Evolutionary conservation across 1,140 invertebrate species (phyloP).

Genomic region (Dryas iulia): DNA sequence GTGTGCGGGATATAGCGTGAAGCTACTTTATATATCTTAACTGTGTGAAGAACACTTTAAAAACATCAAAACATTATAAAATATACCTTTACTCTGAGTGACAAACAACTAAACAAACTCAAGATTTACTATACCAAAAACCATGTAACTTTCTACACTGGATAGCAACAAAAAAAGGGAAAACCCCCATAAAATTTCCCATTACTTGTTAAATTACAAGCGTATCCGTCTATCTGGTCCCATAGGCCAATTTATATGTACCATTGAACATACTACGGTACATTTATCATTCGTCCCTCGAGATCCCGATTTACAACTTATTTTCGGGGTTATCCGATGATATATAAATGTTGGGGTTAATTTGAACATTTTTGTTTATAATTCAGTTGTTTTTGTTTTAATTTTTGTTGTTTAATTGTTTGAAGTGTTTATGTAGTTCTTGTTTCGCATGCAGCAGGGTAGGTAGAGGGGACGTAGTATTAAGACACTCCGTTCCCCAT

Average conservation of each 20-base stretch:
- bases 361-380: not conserved
- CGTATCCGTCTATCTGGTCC: conserved; percentile 26
- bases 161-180: conserved; percentile 2
- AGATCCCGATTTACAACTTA: not conserved
- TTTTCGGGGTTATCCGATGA: not conserved
- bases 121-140: not conserved
- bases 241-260: conserved; percentile 33
- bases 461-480: too few species aligned
- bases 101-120: not conserved
- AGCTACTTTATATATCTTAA: too few species aligned
- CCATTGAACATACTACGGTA: conserved; percentile 19
- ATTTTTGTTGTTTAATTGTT: not conserved
- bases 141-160: not conserved
- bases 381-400: not conserved
- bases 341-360: not conserved
- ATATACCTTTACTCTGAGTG: not conserved
- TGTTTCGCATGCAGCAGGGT: too few species aligned
- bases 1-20: too few species aligned
- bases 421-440: too few species aligned
- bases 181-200: conserved; percentile 30
- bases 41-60: too few species aligned
- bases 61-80: too few species aligned
- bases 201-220: conserved; percentile 39
- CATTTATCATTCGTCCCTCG: conserved; percentile 18
- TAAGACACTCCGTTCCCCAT: too few species aligned